Evolutionary conservation across 2,888 invertebrate species (phyloP).

Genomic region (Apamea anceps): DNA sequence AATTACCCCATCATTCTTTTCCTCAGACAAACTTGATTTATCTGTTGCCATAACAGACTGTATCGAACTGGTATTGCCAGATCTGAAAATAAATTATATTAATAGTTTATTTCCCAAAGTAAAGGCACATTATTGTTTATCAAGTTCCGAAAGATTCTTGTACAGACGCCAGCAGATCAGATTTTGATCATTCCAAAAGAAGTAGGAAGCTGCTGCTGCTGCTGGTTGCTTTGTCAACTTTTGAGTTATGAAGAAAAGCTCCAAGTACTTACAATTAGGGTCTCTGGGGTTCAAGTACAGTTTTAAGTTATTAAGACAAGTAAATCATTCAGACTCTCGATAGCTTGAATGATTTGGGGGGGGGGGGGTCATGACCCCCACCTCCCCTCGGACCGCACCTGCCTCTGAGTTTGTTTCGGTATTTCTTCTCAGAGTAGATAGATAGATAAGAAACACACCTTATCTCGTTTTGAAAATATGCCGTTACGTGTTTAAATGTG

Average conservation of each 20-base stretch:
- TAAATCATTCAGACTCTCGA: too few species aligned
- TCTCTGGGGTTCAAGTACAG: too few species aligned
- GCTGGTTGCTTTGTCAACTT: too few species aligned
- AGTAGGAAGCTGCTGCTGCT: too few species aligned
- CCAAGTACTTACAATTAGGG: too few species aligned
- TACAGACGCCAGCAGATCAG: too few species aligned
- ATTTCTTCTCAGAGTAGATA: background rate
- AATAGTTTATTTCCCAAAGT: background rate
- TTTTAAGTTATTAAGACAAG: too few species aligned
- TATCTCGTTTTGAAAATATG: background rate
- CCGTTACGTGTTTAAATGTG: background rate
- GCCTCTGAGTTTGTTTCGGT: background rate
- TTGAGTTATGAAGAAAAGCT: too few species aligned
- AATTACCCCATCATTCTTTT: conserved; percentile 20
- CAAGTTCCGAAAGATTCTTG: background rate
- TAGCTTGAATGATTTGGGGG: too few species aligned
- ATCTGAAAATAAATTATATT: conserved; percentile 19
- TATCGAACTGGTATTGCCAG: conserved; percentile 5
- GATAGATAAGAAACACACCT: background rate
- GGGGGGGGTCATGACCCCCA: too few species aligned
- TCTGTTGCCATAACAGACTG: background rate
- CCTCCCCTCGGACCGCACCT: too few species aligned
- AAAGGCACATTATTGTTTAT: background rate
- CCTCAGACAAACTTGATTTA: background rate
- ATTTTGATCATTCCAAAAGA: too few species aligned